These are phyloP conservation scores for Panthera tigris DNA, from an alignment of 2,113 vertebrate species.

Conservation along the genomic window DNA sequence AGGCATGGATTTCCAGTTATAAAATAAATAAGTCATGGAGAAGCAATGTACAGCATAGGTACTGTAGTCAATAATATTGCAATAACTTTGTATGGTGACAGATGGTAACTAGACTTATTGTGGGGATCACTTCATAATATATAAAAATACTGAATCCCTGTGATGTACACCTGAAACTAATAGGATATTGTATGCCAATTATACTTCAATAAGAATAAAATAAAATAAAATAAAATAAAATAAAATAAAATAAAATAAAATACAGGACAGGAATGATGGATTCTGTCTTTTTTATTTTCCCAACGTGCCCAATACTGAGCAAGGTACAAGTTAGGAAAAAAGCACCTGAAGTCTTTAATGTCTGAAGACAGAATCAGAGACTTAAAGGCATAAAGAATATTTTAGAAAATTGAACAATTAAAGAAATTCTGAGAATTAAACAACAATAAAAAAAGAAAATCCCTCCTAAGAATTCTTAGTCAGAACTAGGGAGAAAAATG, in stretches of 20 bases:
- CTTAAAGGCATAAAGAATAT: neutral
- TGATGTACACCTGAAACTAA: neutral
- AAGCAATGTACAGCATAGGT: neutral
- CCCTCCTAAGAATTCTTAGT: neutral
- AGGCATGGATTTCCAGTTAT: neutral
- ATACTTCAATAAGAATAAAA: neutral
- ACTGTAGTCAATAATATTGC: neutral
- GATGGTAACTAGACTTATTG: neutral
- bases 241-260: neutral
- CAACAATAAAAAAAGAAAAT: neutral
- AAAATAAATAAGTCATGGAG: neutral
- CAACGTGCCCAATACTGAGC: neutral
- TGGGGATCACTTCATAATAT: neutral
- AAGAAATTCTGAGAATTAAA: neutral
- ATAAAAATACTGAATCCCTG: neutral
- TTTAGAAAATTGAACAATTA: constrained; percentile 52
- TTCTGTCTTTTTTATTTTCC: neutral
- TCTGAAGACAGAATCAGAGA: neutral
- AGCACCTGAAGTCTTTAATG: neutral
- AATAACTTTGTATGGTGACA: neutral
- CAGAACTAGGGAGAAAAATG: neutral
- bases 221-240: neutral
- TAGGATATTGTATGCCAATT: neutral
- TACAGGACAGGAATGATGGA: neutral
- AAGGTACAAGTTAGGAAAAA: neutral